Conservation (phyloP, 2,797 vertebrate genomes). For the Rallus crepitans region DNA sequence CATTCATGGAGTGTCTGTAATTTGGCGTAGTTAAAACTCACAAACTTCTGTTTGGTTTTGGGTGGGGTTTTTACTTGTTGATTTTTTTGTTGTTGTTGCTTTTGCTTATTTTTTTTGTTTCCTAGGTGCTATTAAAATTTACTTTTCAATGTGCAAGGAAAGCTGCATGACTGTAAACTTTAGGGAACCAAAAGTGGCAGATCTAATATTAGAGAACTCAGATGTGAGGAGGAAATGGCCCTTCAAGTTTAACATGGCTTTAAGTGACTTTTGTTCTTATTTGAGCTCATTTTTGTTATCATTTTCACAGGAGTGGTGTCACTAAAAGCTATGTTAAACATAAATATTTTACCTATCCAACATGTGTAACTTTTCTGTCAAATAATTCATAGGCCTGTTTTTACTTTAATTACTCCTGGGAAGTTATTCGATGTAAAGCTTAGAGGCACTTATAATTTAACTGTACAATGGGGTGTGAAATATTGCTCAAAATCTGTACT, state of each 20-base stretch:
- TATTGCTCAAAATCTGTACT: not conserved
- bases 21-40: not conserved
- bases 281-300: not conserved
- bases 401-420: not conserved
- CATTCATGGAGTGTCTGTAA: not conserved
- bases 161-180: not conserved
- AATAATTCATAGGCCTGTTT: not conserved
- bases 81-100: too few relatives aligned
- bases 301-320: not conserved
- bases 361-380: not conserved
- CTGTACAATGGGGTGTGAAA: not conserved
- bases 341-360: not conserved
- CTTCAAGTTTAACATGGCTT: not conserved
- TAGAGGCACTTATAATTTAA: not conserved
- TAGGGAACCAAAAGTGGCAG: not conserved
- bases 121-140: not conserved
- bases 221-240: not conserved
- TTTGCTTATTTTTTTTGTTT: not conserved
- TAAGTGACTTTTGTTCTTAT: not conserved
- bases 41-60: too few relatives aligned
- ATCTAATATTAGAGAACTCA: not conserved
- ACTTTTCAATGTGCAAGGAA: not conserved
- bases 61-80: too few relatives aligned
- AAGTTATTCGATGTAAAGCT: constrained; percentile 18
- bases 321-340: not conserved